phyloP scores from a whole-genome alignment of 2,888 invertebrate genomes.

The Diloba caeruleocephala region DNA sequence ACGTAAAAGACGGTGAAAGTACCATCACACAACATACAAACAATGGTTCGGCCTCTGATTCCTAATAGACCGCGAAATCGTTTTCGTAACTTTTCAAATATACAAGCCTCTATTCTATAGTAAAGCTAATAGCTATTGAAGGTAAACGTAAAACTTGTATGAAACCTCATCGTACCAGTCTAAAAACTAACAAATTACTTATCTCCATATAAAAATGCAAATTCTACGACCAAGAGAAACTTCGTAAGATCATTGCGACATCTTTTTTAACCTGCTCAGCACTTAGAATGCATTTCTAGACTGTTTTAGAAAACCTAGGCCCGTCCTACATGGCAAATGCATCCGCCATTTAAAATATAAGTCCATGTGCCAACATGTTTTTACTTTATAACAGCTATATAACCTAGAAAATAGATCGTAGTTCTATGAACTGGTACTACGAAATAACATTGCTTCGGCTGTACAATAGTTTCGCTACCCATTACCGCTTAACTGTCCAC shows the following conservation, averaged over 20 bases:
- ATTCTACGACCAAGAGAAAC: constrained; percentile 47
- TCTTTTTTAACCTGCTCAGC: constrained; percentile 52
- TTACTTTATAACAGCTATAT: constrained; percentile 75
- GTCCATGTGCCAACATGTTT: constrained; percentile 75
- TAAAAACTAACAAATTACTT: constrained; percentile 49
- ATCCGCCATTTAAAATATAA: constrained; percentile 81
- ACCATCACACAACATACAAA: constrained; percentile 27
- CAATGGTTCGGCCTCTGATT: constrained; percentile 17
- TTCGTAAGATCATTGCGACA: constrained; percentile 43
- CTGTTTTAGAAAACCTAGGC: constrained; percentile 75
- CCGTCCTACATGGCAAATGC: constrained; percentile 76
- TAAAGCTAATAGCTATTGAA: constrained; percentile 1
- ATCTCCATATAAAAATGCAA: constrained; percentile 52
- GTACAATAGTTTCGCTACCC: constrained; percentile 20
- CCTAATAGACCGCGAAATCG: constrained; percentile 6
- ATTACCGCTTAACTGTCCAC: constrained; percentile 43
- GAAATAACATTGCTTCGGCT: constrained; percentile 14
- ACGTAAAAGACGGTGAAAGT: constrained; percentile 34
- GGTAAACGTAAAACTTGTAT: constrained; percentile 33
- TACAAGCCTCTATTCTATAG: constrained; percentile 18
- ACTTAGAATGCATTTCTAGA: constrained; percentile 70
- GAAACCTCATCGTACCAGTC: constrained; percentile 47
- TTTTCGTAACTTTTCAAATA: constrained; percentile 33
- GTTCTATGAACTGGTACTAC: constrained; percentile 75
- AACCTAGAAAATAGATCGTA: constrained; percentile 81